A percentile compares a stretch with the other conserved stretches of the same genome.
Conservation (phyloP, 2,888 invertebrate species). For the Euplexia lucipara region DNA sequence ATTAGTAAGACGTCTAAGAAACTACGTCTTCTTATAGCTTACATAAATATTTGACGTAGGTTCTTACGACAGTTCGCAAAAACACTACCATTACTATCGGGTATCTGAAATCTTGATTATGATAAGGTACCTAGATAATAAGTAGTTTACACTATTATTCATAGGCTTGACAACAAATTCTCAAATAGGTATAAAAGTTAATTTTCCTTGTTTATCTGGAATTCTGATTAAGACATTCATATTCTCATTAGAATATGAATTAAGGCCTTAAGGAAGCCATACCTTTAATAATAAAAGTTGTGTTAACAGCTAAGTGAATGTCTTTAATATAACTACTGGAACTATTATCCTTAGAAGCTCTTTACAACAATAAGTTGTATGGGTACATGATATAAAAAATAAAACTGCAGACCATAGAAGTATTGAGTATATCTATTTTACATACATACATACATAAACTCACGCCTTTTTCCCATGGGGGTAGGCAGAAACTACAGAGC, state of each 20-base stretch:
- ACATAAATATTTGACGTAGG: background rate
- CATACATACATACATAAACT: constrained; percentile 3
- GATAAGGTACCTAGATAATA: no score
- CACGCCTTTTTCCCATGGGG: no score
- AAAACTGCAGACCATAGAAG: constrained; percentile 1
- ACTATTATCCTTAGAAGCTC: background rate
- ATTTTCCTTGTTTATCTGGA: background rate
- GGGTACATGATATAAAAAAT: background rate
- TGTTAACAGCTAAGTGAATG: background rate
- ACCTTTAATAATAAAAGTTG: no score
- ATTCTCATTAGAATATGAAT: constrained; percentile 2
- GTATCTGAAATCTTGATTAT: background rate
- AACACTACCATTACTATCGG: background rate
- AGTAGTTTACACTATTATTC: background rate
- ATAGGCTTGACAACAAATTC: background rate
- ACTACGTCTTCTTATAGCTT: background rate
- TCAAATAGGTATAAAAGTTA: background rate
- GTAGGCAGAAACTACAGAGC: no score
- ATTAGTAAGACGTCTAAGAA: background rate
- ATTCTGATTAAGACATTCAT: constrained; percentile 9
- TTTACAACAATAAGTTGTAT: background rate
- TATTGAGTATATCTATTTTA: constrained; percentile 17
- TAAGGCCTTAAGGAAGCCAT: no score
- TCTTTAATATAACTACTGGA: no score
- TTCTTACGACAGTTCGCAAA: background rate